Percentiles rank a stretch among this genome's conserved stretches.
Conservation (phyloP, 2,888 invertebrate species). For the Pandemis cinnamomeana region DNA sequence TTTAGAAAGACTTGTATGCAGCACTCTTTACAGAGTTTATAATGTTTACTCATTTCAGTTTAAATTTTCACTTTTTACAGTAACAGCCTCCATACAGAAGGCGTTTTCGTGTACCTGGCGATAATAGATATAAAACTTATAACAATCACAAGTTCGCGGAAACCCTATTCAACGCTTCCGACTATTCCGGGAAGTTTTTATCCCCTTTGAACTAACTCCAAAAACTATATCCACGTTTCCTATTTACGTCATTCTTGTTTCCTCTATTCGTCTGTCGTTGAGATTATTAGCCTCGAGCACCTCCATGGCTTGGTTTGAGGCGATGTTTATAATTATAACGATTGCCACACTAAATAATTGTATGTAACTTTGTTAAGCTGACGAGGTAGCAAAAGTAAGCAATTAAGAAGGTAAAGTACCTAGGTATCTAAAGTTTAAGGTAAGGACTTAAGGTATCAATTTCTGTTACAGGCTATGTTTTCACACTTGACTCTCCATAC, state of each 20-base stretch:
- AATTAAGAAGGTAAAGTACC: not conserved
- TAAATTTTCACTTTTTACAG: too few relatives aligned
- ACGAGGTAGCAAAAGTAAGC: too few relatives aligned
- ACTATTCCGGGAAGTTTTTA: constrained; percentile 10
- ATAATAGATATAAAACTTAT: constrained; percentile 23
- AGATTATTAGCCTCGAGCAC: constrained; percentile 4
- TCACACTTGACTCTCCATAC: too few relatives aligned
- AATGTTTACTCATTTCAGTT: too few relatives aligned
- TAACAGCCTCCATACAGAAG: too few relatives aligned
- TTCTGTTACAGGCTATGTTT: too few relatives aligned
- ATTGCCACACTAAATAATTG: not conserved
- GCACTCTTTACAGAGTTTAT: too few relatives aligned
- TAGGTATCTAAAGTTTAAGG: too few relatives aligned
- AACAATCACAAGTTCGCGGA: constrained; percentile 17
- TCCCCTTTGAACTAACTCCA: constrained; percentile 17
- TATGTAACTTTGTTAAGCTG: not conserved
- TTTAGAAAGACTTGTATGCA: too few relatives aligned
- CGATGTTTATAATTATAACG: not conserved
- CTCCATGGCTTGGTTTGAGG: not conserved
- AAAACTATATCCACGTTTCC: constrained; percentile 24
- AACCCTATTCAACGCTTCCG: constrained; percentile 11
- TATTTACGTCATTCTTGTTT: constrained; percentile 15
- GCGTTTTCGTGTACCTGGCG: not conserved
- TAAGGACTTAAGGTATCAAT: too few relatives aligned
- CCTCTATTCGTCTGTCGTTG: constrained; percentile 3